phyloP scores from a whole-genome alignment of 2,888 invertebrate genomes.

The Omphaloscelis lunosa region DNA sequence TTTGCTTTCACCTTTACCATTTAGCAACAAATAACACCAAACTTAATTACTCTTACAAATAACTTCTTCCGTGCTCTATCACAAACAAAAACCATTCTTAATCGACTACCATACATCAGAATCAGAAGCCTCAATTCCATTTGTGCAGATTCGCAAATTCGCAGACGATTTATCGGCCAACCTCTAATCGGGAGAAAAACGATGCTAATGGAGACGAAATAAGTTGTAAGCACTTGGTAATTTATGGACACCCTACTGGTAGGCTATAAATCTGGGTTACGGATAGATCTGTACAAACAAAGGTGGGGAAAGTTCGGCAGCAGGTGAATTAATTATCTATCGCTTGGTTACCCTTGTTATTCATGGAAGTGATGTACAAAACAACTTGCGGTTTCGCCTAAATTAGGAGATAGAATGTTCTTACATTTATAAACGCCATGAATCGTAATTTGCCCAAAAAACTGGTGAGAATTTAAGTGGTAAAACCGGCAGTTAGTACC shows the following conservation, averaged over 20 bases:
- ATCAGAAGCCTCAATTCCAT: slow-evolving; percentile 40
- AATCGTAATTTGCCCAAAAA: too few relatives aligned
- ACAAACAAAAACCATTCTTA: slow-evolving; percentile 35
- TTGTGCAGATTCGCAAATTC: slow-evolving; percentile 50
- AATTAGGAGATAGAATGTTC: not conserved
- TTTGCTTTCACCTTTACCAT: not conserved
- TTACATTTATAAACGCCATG: not conserved
- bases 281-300: slow-evolving; percentile 54
- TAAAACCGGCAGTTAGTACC: too few relatives aligned
- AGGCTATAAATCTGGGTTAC: slow-evolving; percentile 53
- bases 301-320: slow-evolving; percentile 53
- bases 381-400: slow-evolving; percentile 1
- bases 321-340: slow-evolving; percentile 56
- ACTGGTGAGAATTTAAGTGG: too few relatives aligned
- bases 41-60: not conserved
- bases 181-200: slow-evolving; percentile 46
- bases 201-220: slow-evolving; percentile 50
- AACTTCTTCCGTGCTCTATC: not conserved
- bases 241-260: slow-evolving; percentile 46
- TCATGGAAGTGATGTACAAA: slow-evolving; percentile 9
- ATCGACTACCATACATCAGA: slow-evolving; percentile 21
- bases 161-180: slow-evolving; percentile 33
- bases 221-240: slow-evolving; percentile 57
- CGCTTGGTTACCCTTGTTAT: slow-evolving; percentile 51
- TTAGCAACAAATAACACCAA: not conserved